These are phyloP conservation scores for Paralvinella palmiformis DNA, from an alignment of 1,140 invertebrate species.

Conservation along the genomic window DNA sequence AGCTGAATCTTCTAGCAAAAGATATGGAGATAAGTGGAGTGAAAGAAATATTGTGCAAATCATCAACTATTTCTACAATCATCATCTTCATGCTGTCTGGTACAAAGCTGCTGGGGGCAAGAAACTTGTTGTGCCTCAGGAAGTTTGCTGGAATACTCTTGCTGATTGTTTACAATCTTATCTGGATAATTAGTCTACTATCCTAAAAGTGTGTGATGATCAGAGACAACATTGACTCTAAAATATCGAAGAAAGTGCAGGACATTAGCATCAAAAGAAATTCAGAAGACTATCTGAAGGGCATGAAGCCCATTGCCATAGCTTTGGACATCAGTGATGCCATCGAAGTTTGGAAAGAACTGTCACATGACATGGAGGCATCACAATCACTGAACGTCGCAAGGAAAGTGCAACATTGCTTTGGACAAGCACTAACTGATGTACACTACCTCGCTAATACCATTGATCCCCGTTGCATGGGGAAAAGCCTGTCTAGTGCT, in stretches of 20 bases:
- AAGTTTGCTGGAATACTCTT: constrained; percentile 4
- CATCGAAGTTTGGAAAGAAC: not conserved
- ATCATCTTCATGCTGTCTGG: not conserved
- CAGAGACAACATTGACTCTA: not conserved
- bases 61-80: not conserved
- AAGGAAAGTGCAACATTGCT: not conserved
- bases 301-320: not conserved
- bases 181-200: not conserved
- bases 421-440: not conserved
- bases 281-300: not conserved
- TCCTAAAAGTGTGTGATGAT: not conserved
- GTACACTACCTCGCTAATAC: not conserved
- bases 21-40: not conserved
- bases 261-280: not conserved
- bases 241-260: not conserved
- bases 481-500: not conserved
- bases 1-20: too few species aligned
- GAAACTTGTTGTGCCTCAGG: not conserved
- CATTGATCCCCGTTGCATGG: not conserved
- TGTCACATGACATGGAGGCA: not conserved
- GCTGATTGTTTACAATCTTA: not conserved
- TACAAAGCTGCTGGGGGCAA: not conserved
- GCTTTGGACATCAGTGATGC: not conserved
- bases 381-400: not conserved
- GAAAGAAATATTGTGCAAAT: constrained; percentile 2